Evolutionary conservation across 2,113 vertebrate species (phyloP), one percentile per base, ranked within the genome.

Genomic region (Syngnathus floridae): DNA sequence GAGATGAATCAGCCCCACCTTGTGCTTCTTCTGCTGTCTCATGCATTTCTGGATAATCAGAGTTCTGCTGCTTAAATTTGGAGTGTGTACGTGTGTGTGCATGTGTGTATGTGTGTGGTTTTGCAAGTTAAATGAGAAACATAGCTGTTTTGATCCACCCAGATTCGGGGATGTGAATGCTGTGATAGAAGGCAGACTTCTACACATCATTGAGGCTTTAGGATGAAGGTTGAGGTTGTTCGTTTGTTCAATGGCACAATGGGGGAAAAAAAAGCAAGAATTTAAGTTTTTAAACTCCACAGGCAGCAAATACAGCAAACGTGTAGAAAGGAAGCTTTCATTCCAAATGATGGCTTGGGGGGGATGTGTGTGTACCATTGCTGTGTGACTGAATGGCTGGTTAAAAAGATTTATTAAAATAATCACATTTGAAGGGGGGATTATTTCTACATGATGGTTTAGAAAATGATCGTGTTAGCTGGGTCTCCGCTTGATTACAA

Each of bases 341-440:
- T 71, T 66, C 62, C 26, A 7, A 51, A 43, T 78, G 83, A 83
- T 75, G 77, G 63, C 81, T 81, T 7, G 43, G 54, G 70, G 57
- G 71, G 71, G 26, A 77, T 71, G 65, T 65, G 62, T 56, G 65
- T 65, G 62, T 56, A 4, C 69, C 76, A 62, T 73, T 58, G 66
- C 79, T 51, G 73, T 78, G 81, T 77, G 82, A 82, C 75, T 72
- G 80, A 85, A 82, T 78, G 69, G 84, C 85, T 79, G 78, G 72
- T 84, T 84, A 84, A 86, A 86, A 80, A 85, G 84, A 88, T 86
- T 83, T 85, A 85, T 87, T 87, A 81, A 71, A 84, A 85, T 86
- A 88, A 88, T 88, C 85, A 85, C 85, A 86, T 85, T 80, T 85
- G 82, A 84, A 87, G 85, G 73, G 84, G 82, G 76, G 85, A 83